Conservation (phyloP, 35 echinoderm and acorn worm species). For the Heliocidaris erythrogramma region DNA sequence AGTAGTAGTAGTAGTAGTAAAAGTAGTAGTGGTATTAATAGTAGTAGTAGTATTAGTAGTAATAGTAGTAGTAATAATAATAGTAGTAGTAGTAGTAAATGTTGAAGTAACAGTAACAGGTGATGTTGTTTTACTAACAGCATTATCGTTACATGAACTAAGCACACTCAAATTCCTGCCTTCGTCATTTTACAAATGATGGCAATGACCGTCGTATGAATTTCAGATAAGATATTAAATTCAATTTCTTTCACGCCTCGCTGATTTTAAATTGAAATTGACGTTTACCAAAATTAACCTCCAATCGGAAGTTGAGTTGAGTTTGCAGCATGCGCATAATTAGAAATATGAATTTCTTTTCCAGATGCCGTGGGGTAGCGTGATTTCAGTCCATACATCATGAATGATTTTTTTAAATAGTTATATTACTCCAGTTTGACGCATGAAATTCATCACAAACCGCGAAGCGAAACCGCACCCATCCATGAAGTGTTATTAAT, state of each 20-base stretch:
- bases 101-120: background rate
- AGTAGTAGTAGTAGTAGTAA: background rate
- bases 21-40: background rate
- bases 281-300: background rate
- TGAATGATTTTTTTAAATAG: background rate
- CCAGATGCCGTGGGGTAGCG: background rate
- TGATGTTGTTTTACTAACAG: background rate
- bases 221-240: background rate
- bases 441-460: background rate
- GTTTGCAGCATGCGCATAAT: background rate
- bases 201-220: background rate
- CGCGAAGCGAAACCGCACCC: background rate
- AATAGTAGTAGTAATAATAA: background rate
- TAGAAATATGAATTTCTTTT: background rate
- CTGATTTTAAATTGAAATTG: background rate
- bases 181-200: background rate
- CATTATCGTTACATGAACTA: no score
- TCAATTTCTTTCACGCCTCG: background rate
- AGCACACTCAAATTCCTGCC: background rate
- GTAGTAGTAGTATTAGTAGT: background rate
- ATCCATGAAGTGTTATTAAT: background rate
- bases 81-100: slow-evolving; percentile 7
- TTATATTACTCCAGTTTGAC: background rate
- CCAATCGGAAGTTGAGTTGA: background rate
- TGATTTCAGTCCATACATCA: background rate